phyloP scores from a whole-genome alignment of 2,797 vertebrate genomes.

The Phrynocephalus forsythii region DNA sequence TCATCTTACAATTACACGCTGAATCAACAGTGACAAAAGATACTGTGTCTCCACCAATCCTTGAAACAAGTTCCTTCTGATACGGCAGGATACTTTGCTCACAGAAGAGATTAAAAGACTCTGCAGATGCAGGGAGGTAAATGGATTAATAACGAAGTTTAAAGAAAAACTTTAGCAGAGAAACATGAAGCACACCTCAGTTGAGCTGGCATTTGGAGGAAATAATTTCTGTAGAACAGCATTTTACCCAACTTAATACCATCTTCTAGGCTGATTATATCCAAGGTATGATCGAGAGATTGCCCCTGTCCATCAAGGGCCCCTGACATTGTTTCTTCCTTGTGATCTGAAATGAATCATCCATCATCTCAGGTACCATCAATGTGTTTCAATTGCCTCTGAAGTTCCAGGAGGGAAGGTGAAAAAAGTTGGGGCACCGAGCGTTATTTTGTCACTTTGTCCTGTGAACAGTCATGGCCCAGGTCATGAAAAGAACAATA shows the following conservation, averaged over 20 bases:
- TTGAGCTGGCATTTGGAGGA: not conserved
- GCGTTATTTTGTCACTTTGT: too few relatives aligned
- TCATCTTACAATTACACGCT: not conserved
- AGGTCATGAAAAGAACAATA: too few relatives aligned
- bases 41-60: not conserved
- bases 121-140: not conserved
- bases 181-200: not conserved
- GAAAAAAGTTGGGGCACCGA: too few relatives aligned
- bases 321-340: too few relatives aligned
- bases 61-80: constrained; percentile 9
- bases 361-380: too few relatives aligned
- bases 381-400: too few relatives aligned
- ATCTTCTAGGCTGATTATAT: not conserved
- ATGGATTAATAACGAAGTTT: not conserved
- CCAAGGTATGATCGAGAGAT: too few relatives aligned
- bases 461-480: too few relatives aligned
- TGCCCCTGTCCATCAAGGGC: too few relatives aligned
- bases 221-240: not conserved
- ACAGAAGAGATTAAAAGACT: not conserved
- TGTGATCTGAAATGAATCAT: too few relatives aligned
- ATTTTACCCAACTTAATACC: not conserved
- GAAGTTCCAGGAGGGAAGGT: too few relatives aligned
- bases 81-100: not conserved
- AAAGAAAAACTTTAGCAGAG: not conserved
- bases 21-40: constrained; percentile 5